Base-by-base conservation (phyloP, 2,888 invertebrate species). In the Lithophane leautieri region DNA sequence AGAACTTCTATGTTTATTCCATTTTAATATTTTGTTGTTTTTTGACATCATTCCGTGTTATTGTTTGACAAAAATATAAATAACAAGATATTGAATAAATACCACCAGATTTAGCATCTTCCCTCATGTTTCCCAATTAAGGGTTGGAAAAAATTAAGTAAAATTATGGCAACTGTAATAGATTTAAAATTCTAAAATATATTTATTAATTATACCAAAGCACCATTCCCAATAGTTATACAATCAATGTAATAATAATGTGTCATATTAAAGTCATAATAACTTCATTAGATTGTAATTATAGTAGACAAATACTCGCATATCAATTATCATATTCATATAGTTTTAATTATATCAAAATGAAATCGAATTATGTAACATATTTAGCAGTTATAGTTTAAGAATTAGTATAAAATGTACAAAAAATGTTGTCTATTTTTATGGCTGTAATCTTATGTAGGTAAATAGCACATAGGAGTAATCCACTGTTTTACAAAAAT, bases 231-330 rank as follows among this genome's bases (percentile, higher is more conserved):
- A 69, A 73, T 19, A 78, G 25, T 12, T 47, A 70, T 58, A 71
- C 66, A 74, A 65, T 19, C 54, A 72, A 56, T 74, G 44, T 72
- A 62, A 65, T 60, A 70, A 52, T 61, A 56, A 68, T 67, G 28
- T 83, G 34, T 72, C 68, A 73, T 74, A 73, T 44, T 79, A 67
- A 79, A 86, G 47, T 75, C 60, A 34, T 73, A 70, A 76, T 78
- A 76, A 72, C 47, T 78, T 78, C 75, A 82, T 81, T 84, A 82
- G 80, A 70, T 68, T 82, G 72, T 80, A 80, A 81, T 77, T 70
- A 79, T 72, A 75, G 66, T 84, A 85, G 79, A 88, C 83, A 91
- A 91, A 92, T 92, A 92, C 92, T 92, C 92, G 91, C 92, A 92
- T 92, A 92, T 92, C 92, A 92, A 87, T 87, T 87, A 81, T 86